Evolutionary conservation across 2,888 invertebrate species (phyloP), one percentile per base, ranked within the genome.

Genomic region (Apodemia zela): DNA sequence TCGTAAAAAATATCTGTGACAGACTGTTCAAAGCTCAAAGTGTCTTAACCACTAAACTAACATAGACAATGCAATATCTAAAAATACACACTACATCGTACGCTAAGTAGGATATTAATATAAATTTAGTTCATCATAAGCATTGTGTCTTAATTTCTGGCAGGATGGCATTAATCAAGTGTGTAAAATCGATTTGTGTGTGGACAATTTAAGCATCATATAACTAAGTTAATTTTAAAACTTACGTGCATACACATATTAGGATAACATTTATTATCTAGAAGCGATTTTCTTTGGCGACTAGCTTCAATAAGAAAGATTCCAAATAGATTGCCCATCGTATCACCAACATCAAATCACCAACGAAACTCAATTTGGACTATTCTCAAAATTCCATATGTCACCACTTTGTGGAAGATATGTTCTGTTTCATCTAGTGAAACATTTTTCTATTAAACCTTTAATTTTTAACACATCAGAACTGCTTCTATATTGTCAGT

Each of bases 21-120:
- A 87, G 84, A 88, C 78, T 84, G 86, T 85, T 82, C 79, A 79
- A 90, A 91, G 91, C 91, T 91, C 91, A 89, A 87, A 79, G 81
- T 86, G 87, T 88, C 87, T 89, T 89, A 89, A 78, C 70, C 73
- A 86, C 90, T 90, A 90, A 74, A 79, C 88, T 89, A 89, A 91
- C 89, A 83, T 89, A 89, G 84, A 89, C 87, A 89, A 91, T 87
- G 90, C 88, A 68, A 87, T 89, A 84, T 89, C 90, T 91, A 90
- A 90, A 90, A 90, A 91, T 90, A 90, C 90, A 84, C 77, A 84
- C 89, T 90, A 90, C 89, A 71, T 77, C 78, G 81, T 76, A 89
- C 89, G 77, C 89, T 91, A 89, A 82, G 82, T 90, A 89, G 89
- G 88, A 88, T 89, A 84, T 63, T 81, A 75, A 80, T 81, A 79